Percentiles rank a stretch among this genome's conserved stretches.
Evolutionary conservation across 2,888 invertebrate species (phyloP).

Genomic region (Thymelicus sylvestris): DNA sequence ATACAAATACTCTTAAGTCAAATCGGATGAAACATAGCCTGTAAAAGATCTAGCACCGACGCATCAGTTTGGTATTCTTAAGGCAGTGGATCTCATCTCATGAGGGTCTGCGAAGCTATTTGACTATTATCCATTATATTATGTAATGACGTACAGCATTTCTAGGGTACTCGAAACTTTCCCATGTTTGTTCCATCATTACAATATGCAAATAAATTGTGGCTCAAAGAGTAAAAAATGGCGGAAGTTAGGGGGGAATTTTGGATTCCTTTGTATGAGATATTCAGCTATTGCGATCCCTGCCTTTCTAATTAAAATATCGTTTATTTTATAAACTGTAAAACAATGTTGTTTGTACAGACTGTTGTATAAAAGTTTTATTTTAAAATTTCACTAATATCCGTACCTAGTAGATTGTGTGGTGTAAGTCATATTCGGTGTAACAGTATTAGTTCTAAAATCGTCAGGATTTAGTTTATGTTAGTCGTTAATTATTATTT

Average conservation of each 20-base stretch:
- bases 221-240: no score
- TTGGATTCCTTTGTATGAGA: no score
- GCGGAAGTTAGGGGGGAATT: no score
- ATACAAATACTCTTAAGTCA: no score
- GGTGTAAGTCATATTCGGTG: conserved; percentile 63
- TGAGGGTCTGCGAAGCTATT: no score
- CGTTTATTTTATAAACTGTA: no score
- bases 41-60: neutral
- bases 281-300: neutral
- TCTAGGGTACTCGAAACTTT: no score
- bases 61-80: neutral
- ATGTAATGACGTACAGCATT: no score
- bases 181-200: no score
- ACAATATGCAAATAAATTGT: no score
- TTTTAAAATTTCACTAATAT: conserved; percentile 16
- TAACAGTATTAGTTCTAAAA: conserved; percentile 79
- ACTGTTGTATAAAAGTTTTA: conserved; percentile 51
- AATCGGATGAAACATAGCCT: neutral
- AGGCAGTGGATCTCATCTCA: neutral
- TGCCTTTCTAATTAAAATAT: neutral
- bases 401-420: conserved; percentile 3
- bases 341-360: conserved; percentile 64
- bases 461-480: conserved; percentile 78
- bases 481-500: conserved; percentile 81
- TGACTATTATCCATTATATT: no score